Evolutionary conservation across 2,113 vertebrate genomes (phyloP).

Genomic region (Microcebus lehilahytsara): DNA sequence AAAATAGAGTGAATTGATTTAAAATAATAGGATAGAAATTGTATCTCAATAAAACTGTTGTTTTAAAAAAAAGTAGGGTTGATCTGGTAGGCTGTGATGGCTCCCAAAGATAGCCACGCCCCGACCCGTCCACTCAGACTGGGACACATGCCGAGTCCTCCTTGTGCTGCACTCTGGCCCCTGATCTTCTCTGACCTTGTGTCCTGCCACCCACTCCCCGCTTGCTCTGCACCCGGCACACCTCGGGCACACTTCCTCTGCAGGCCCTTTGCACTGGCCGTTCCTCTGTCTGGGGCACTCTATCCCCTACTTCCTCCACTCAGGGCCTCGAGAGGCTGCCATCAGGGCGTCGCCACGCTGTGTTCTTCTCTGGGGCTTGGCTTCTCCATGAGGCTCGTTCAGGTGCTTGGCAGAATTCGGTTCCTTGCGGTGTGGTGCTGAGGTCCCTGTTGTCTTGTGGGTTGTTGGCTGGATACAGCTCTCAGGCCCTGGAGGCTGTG

Average conservation of each 20-base stretch:
- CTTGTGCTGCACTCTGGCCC: background rate
- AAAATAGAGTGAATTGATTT: background rate
- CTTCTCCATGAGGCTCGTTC: background rate
- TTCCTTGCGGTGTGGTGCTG: background rate
- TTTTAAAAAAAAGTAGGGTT: background rate
- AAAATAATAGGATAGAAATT: background rate
- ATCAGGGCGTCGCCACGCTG: background rate
- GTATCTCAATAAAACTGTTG: background rate
- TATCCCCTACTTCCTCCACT: background rate
- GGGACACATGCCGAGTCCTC: background rate
- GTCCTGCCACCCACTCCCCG: background rate
- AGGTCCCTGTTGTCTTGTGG: background rate
- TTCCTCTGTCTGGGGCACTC: background rate
- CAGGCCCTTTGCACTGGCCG: background rate
- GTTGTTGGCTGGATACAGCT: background rate
- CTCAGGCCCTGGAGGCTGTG: background rate
- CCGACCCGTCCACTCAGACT: background rate
- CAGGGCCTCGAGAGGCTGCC: background rate
- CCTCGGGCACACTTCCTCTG: background rate
- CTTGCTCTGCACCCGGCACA: background rate
- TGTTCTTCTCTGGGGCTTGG: background rate
- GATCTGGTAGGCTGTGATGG: background rate
- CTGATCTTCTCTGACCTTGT: background rate
- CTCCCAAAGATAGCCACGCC: background rate
- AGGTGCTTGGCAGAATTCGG: background rate